Evolutionary conservation across 1,140 invertebrate species (phyloP).

Genomic region (Paraescarpia echinospica): DNA sequence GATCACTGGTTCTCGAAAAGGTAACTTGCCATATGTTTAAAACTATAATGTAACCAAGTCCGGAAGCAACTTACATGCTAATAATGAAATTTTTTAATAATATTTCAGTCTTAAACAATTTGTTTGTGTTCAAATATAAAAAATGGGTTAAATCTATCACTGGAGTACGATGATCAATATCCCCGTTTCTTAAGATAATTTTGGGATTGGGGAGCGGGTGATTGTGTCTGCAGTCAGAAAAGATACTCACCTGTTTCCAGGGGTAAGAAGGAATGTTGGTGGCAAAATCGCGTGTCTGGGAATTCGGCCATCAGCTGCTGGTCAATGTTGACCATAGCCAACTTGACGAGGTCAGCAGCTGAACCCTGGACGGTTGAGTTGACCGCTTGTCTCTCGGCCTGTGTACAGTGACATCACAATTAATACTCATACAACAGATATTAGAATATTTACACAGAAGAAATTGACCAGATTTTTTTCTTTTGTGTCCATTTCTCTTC

Average conservation of each 20-base stretch:
- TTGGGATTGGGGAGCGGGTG: background rate
- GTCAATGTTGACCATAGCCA: constrained; percentile 81
- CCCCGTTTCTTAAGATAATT: too few relatives aligned
- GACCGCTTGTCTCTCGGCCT: constrained; percentile 92
- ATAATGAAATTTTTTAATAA: background rate
- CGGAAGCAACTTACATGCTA: too few relatives aligned
- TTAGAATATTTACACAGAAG: background rate
- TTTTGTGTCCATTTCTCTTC: too few relatives aligned
- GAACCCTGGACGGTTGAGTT: constrained; percentile 95
- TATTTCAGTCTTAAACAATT: background rate
- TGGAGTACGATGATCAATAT: too few relatives aligned
- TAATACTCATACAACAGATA: background rate
- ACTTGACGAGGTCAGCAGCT: constrained; percentile 91
- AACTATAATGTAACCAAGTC: too few relatives aligned
- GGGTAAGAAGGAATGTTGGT: constrained; percentile 28
- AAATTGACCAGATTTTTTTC: too few relatives aligned
- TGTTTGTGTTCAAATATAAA: too few relatives aligned
- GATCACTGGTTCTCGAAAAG: too few relatives aligned
- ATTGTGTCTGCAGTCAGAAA: background rate
- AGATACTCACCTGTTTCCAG: background rate
- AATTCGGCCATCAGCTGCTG: constrained; percentile 56
- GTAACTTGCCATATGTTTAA: too few relatives aligned
- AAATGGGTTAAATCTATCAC: too few relatives aligned
- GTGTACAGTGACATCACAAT: constrained; percentile 37
- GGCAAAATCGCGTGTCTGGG: constrained; percentile 38